Base-by-base conservation (phyloP, 2,113 vertebrate genomes). In the Echinops telfairi region DNA sequence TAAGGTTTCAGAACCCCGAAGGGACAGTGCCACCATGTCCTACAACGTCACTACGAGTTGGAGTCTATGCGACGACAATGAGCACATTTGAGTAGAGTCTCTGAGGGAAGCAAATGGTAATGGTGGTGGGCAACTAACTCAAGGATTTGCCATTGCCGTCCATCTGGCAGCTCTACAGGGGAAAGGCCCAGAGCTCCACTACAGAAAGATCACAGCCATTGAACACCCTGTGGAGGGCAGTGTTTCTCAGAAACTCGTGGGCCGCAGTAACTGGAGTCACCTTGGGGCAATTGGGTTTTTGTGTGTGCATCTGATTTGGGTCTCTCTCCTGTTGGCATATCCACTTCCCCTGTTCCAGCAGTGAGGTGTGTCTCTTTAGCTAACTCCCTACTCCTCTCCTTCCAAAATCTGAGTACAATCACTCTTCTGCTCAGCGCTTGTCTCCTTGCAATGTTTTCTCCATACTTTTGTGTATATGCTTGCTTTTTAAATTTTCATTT, bases 401-500 rank as follows among this genome's bases (percentile, higher is more conserved):
- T 40, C 17, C 20, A 83, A 71, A 87, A 19, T 27, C 11, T 87
- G n/a, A 19, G 29, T 75, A 6, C 47, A 7, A 14, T 53, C 47
- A 10, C 47, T 53, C 47, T 53, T 53, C 47, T 53, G 47, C 47
- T 53, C 47, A 17, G 23, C 4, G 27, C 2, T 53, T 17, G 53
- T 58, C 25, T 78, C 29, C 43, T 81, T 71, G 68, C 68, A 71
- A 15, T 19, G 1, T n/a, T 87, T 14, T 62, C 20, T 57, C 4
- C 31, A 2, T 2, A 68, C 19, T 62, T 86, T 40, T 47, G 17
- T 57, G 14, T 66, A 62, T 75, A 57, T 19, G 73, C 12, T 58
- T 40, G 62, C 86, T 23, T 57, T 86, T 16, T 76, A 88, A 70
- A 25, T 87, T 92, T 82, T 60, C 57, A 33, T 76, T 90, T 83